Base-by-base conservation (phyloP, 2,888 invertebrate genomes). In the Synergus laeviventris region DNA sequence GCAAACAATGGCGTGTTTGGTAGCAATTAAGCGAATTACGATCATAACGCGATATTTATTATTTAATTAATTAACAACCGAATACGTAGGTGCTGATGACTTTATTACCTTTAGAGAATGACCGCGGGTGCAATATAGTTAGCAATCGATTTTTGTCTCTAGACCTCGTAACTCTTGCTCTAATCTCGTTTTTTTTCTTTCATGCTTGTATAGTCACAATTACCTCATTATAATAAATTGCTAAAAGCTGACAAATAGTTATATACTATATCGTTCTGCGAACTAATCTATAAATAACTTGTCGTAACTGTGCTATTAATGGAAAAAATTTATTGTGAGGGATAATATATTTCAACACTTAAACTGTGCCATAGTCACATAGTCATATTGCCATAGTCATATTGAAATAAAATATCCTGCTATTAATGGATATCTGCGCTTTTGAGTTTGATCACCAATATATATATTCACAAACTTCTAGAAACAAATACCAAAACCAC, bases 31-130 rank as follows among this genome's bases (percentile, higher is more conserved):
- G 81, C 78, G 76, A 79, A 86, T 87, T 85, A 81, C 82, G 85
- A 87, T 86, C 84, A 83, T 81, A 77, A 85, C 81, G 82, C 79
- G 83, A 86, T 86, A 85, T 85, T 87, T 86, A 86, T 87, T 87
- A 83, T 87, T 87, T 86, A 83, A 88, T 87, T 86, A 87, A 88
- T 86, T 84, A 86, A 86, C 70, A 70, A 70, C 70, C 70, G 31
- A 70, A 70, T 70, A 70, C 45, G 31, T 18, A 64, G 70, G 70
- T 70, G 70, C 49, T 70, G 70, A 70, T 70, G 70, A 70, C 70
- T 70, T 70, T 49, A 70, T 49, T 70, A 49, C 49, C 45, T n/a
- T n/a, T 24, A 70, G 70, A 49, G 31, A 49, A 70, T 70, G 31
- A 66, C 54, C 54, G 14, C 64, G 45, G 31, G 24, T 70, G 31